These are phyloP conservation scores for Camelus bactrianus DNA, from an alignment of 2,113 vertebrate genomes.

Conservation along the genomic window DNA sequence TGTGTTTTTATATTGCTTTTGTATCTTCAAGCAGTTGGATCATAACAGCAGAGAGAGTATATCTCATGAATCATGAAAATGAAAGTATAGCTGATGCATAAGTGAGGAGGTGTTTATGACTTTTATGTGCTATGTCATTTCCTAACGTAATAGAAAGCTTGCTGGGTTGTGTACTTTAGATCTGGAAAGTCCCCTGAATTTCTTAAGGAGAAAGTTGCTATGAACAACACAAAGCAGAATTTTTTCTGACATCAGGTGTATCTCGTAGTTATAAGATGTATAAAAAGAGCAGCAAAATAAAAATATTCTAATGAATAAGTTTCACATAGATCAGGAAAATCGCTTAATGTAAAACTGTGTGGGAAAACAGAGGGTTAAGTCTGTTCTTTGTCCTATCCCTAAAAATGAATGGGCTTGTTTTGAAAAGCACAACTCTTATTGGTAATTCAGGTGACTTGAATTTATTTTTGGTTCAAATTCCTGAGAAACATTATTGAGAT, in stretches of 20 bases:
- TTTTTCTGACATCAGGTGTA: background rate
- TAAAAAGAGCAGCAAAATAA: background rate
- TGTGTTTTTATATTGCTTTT: background rate
- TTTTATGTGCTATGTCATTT: background rate
- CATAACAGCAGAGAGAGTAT: background rate
- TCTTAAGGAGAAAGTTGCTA: background rate
- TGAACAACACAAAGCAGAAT: background rate
- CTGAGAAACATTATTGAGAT: background rate
- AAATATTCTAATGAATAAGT: background rate
- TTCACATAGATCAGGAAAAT: background rate
- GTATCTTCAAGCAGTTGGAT: background rate
- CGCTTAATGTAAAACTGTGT: background rate
- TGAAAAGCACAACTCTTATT: background rate
- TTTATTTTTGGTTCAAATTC: background rate
- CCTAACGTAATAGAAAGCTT: background rate
- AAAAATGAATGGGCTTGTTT: background rate
- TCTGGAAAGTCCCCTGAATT: background rate
- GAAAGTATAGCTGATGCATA: background rate
- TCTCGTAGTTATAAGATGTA: background rate
- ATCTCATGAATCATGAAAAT: slow-evolving; percentile 16
- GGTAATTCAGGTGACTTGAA: background rate
- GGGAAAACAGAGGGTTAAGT: background rate
- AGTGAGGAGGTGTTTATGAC: background rate
- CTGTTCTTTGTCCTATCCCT: background rate
- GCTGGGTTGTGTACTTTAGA: background rate